phyloP scores from a whole-genome alignment of 2,113 vertebrate genomes.

The Microtus ochrogaster region DNA sequence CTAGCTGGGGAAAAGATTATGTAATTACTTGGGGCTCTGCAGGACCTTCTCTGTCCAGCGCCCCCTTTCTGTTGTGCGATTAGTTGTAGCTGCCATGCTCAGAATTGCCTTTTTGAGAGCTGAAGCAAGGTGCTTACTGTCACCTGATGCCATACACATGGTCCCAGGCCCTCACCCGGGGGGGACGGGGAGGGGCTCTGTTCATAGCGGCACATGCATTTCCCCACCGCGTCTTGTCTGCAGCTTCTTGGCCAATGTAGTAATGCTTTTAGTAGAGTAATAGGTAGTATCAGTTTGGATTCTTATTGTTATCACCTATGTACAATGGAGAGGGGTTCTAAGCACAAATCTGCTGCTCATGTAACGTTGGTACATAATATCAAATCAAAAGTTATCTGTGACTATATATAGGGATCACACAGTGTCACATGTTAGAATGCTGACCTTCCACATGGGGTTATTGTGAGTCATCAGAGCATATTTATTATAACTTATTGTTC shows the following conservation, averaged over 20 bases:
- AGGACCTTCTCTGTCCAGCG: slow-evolving; percentile 88
- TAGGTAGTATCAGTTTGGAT: slow-evolving; percentile 98
- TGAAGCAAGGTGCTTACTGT: slow-evolving; percentile 95
- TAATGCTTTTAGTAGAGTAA: slow-evolving; percentile 99
- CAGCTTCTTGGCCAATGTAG: slow-evolving; percentile 99
- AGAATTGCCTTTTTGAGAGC: slow-evolving; percentile 96
- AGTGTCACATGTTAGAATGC: slow-evolving; percentile 98
- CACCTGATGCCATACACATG: slow-evolving; percentile 93
- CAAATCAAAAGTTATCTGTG: slow-evolving; percentile 96
- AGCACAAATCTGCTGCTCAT: slow-evolving; percentile 99
- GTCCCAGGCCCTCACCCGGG: slow-evolving; percentile 57
- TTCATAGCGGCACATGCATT: slow-evolving; percentile 93
- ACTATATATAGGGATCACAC: slow-evolving; percentile 95
- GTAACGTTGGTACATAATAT: slow-evolving; percentile 96
- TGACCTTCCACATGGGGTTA: slow-evolving; percentile 98
- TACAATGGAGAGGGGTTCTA: slow-evolving; percentile 98
- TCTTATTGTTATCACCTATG: slow-evolving; percentile 95
- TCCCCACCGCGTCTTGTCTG: slow-evolving; percentile 96
- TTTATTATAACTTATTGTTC: slow-evolving; percentile 96
- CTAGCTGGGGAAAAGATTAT: slow-evolving; percentile 89
- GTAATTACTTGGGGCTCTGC: slow-evolving; percentile 91
- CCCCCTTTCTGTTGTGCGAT: slow-evolving; percentile 92
- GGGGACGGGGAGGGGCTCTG: slow-evolving; percentile 78
- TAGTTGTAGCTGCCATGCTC: slow-evolving; percentile 96
- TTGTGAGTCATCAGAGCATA: slow-evolving; percentile 99